Percentiles rank a stretch among this genome's conserved stretches.
phyloP scores from a whole-genome alignment of 2,113 vertebrate genomes.

The Corythornis madagascariensis region DNA sequence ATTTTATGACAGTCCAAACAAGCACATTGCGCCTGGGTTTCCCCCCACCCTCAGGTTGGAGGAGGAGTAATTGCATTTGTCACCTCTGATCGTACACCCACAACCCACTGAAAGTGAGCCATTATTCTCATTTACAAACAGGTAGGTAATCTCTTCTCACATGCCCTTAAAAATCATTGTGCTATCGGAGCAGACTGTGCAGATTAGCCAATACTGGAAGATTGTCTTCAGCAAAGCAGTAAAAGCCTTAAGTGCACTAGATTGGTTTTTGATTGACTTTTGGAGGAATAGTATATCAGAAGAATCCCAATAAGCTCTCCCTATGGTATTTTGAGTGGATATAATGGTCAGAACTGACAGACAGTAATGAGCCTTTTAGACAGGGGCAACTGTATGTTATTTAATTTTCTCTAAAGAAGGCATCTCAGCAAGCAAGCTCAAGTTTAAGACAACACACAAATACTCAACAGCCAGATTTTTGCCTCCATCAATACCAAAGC shows the following conservation, averaged over 20 bases:
- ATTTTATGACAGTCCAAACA: not conserved
- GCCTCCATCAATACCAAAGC: not conserved
- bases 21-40: not conserved
- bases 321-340: slow-evolving; percentile 69
- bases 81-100: slow-evolving; percentile 1
- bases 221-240: slow-evolving; percentile 63
- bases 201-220: slow-evolving; percentile 56
- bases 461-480: slow-evolving; percentile 7
- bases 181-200: slow-evolving; percentile 40
- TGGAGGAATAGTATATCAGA: slow-evolving; percentile 65
- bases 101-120: slow-evolving; percentile 34
- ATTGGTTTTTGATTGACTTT: slow-evolving; percentile 76
- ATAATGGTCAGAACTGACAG: slow-evolving; percentile 69
- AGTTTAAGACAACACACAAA: slow-evolving; percentile 46
- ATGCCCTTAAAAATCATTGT: slow-evolving; percentile 51
- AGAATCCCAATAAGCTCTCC: slow-evolving; percentile 61
- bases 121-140: slow-evolving; percentile 67
- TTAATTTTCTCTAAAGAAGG: slow-evolving; percentile 61
- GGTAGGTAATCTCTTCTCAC: slow-evolving; percentile 57
- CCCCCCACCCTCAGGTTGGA: not conserved
- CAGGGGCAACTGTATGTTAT: slow-evolving; percentile 60
- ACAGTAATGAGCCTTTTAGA: slow-evolving; percentile 65
- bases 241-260: slow-evolving; percentile 74
- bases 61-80: slow-evolving; percentile 51
- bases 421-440: slow-evolving; percentile 14